Evolutionary conservation across 37 sponge, comb jelly and placozoan genomes (phyloP).

Genomic region (Chondrilla cf. caribensis): DNA sequence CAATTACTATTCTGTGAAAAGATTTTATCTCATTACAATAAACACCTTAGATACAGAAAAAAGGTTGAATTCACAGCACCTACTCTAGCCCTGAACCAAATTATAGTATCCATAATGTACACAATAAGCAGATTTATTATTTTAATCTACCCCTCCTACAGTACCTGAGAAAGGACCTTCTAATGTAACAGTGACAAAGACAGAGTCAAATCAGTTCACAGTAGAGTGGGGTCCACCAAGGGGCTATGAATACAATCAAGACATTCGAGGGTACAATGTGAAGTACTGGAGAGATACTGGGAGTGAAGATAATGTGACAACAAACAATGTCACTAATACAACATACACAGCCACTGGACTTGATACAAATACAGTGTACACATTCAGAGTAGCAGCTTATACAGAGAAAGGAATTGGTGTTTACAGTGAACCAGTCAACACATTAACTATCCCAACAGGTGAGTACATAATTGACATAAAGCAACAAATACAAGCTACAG

Average conservation of each 20-base stretch:
- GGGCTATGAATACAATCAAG: neutral
- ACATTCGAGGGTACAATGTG: neutral
- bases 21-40: too few species aligned
- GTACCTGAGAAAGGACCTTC: too few species aligned
- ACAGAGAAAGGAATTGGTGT: slow-evolving; percentile 3
- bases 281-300: neutral
- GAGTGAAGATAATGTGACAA: neutral
- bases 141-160: too few species aligned
- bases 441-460: slow-evolving; percentile 11
- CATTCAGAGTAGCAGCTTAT: neutral
- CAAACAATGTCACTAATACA: neutral
- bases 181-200: too few species aligned
- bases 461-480: too few species aligned
- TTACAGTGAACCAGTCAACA: neutral
- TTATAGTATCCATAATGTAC: too few species aligned
- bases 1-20: too few species aligned
- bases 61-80: too few species aligned
- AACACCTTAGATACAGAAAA: too few species aligned
- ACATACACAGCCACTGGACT: neutral
- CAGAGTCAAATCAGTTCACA: neutral
- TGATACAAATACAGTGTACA: neutral
- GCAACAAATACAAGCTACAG: too few species aligned
- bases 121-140: too few species aligned
- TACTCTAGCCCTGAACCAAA: too few species aligned
- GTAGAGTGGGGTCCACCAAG: neutral